Conservation (phyloP, 1,140 invertebrate species). For the roundworm (Caenorhabditis elegans) region DNA sequence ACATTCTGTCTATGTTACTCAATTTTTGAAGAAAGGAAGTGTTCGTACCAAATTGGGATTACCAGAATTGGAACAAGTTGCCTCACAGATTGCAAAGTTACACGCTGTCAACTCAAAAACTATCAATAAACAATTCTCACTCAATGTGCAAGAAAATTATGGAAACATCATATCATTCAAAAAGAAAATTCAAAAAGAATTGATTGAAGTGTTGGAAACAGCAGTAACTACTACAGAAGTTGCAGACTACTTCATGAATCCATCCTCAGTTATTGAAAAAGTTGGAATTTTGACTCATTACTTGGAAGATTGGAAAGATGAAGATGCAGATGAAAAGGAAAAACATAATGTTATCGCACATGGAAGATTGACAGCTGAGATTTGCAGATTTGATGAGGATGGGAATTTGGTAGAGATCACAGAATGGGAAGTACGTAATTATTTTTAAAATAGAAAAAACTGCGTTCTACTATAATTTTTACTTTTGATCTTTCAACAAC, state of each 20-base stretch:
- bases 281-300: conserved; percentile 1
- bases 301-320: not conserved
- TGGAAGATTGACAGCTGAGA: not conserved
- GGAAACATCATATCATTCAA: not conserved
- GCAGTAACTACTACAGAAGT: not conserved
- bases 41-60: not conserved
- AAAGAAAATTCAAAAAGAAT: not conserved
- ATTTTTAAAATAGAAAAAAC: not conserved
- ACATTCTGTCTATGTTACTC: not conserved
- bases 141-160: not conserved
- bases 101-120: not conserved
- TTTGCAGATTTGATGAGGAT: conserved; percentile 10
- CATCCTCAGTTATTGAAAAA: not conserved
- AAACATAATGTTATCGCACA: conserved; percentile 1
- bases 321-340: not conserved
- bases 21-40: not conserved
- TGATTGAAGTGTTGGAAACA: not conserved
- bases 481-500: too few relatives aligned
- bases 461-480: too few relatives aligned
- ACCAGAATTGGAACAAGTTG: not conserved
- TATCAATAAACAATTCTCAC: not conserved
- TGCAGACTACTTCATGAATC: not conserved
- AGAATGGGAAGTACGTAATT: conserved; percentile 22
- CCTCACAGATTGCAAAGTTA: not conserved
- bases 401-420: conserved; percentile 27